phyloP scores from a whole-genome alignment of 2,113 vertebrate genomes.

The Hydropotes inermis region DNA sequence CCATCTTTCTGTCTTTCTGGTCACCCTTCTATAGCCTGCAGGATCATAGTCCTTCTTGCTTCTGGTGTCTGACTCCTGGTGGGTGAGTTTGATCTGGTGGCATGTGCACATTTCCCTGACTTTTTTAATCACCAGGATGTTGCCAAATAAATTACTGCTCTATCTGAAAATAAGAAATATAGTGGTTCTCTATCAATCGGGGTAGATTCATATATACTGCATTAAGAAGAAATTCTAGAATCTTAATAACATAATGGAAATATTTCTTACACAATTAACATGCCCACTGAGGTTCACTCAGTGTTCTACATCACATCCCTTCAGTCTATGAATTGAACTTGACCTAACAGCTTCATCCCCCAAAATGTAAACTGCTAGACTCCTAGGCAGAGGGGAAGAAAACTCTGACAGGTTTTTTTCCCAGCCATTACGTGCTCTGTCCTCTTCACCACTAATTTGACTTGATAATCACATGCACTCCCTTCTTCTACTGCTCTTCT shows the following conservation, averaged over 20 bases:
- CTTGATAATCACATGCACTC: not conserved
- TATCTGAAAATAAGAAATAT: not conserved
- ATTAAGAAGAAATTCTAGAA: not conserved
- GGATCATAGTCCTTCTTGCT: not conserved
- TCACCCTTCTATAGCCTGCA: not conserved
- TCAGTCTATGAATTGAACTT: not conserved
- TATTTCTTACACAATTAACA: not conserved
- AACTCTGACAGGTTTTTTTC: not conserved
- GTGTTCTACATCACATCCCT: not conserved
- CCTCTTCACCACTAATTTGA: not conserved
- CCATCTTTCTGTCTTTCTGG: not conserved
- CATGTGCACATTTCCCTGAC: not conserved
- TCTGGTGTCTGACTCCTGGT: not conserved
- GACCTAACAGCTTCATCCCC: not conserved
- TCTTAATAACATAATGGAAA: not conserved
- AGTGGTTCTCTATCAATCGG: not conserved
- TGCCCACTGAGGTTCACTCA: not conserved
- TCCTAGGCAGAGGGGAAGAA: not conserved
- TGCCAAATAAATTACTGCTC: not conserved
- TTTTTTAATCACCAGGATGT: not conserved
- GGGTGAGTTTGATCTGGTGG: not conserved
- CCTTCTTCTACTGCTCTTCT: not conserved
- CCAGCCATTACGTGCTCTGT: not conserved
- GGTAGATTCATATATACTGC: not conserved
- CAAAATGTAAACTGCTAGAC: not conserved